These are phyloP conservation scores for Morpho helenor DNA, from an alignment of 2,888 invertebrate genomes.

Conservation along the genomic window DNA sequence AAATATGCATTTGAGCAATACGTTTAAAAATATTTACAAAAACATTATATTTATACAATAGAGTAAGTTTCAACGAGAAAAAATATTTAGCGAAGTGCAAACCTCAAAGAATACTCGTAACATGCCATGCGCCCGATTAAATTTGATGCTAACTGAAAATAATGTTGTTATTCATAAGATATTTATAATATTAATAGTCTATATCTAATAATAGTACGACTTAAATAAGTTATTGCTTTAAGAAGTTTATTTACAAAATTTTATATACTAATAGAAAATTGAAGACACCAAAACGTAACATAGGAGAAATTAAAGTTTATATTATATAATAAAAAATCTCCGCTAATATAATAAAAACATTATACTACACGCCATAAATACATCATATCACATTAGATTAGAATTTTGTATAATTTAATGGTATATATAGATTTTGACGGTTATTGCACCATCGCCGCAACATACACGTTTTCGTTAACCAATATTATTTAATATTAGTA, in stretches of 20 bases:
- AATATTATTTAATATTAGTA: too few species aligned
- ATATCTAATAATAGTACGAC: constrained; percentile 25
- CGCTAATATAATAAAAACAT: constrained; percentile 42
- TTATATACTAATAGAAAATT: constrained; percentile 25
- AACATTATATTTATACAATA: constrained; percentile 47
- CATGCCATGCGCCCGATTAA: constrained; percentile 7
- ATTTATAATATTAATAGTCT: constrained; percentile 12
- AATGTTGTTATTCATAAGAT: constrained; percentile 23
- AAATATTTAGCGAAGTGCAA: constrained; percentile 31
- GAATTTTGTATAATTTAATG: constrained; percentile 59
- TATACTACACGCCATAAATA: constrained; percentile 47
- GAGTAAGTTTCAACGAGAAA: constrained; percentile 36
- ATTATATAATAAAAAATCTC: constrained; percentile 21
- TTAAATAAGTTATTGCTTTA: constrained; percentile 36
- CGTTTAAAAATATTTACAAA: constrained; percentile 72
- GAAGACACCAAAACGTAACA: constrained; percentile 34
- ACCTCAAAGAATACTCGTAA: constrained; percentile 19
- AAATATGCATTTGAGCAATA: constrained; percentile 79
- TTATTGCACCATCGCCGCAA: background rate
- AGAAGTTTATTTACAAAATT: constrained; percentile 33
- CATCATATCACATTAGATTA: constrained; percentile 72
- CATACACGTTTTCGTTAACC: background rate
- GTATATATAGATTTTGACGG: constrained; percentile 1
- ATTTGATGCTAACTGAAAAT: constrained; percentile 18
- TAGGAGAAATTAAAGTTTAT: constrained; percentile 24